These are phyloP conservation scores for Stichopus chloronotus DNA, from an alignment of 35 echinoderm and acorn worm genomes.

Conservation along the genomic window DNA sequence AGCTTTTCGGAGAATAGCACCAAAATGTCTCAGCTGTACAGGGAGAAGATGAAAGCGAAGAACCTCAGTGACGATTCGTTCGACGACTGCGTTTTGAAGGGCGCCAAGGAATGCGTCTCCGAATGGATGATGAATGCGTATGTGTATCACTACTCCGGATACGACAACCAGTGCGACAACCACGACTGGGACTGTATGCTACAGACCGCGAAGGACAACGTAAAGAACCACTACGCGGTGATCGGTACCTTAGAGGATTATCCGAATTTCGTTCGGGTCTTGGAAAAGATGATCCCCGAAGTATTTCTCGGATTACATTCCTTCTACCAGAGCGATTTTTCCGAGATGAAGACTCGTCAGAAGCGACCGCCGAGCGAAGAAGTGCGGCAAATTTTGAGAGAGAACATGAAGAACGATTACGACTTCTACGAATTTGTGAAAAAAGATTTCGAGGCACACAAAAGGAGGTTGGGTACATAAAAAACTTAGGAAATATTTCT, in stretches of 20 bases:
- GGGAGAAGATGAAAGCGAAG: conserved; percentile 31
- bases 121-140: neutral
- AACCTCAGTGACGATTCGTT: conserved; percentile 25
- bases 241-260: conserved; percentile 43
- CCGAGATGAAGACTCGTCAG: neutral
- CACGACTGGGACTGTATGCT: neutral
- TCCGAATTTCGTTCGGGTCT: conserved; percentile 24
- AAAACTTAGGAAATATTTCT: neutral
- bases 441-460: neutral
- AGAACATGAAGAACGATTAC: conserved; percentile 24
- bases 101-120: neutral
- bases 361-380: neutral
- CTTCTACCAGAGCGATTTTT: neutral
- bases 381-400: neutral
- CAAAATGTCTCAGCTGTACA: conserved; percentile 17
- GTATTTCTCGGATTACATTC: conserved; percentile 9
- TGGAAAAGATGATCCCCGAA: conserved; percentile 31
- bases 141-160: conserved; percentile 31
- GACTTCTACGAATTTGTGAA: neutral
- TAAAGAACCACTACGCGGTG: conserved; percentile 17
- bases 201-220: neutral
- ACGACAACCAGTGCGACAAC: neutral
- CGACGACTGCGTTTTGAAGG: conserved; percentile 35
- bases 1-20: conserved; percentile 19
- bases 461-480: neutral